Conservation (phyloP, 2,888 invertebrate genomes). For the Ectemnius cavifrons region DNA sequence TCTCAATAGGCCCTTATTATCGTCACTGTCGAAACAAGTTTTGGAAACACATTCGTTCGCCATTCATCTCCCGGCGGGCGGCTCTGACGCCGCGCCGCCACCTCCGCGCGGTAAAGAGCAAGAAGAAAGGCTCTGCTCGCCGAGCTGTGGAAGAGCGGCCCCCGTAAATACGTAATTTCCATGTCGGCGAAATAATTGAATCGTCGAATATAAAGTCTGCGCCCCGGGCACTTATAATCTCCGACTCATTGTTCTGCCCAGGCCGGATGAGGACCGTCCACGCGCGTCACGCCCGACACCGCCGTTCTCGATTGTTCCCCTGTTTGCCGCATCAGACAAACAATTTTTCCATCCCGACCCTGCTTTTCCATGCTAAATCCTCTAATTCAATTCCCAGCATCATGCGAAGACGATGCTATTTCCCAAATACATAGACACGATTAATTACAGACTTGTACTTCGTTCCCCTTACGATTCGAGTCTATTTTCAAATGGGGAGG, state of each 20-base stretch:
- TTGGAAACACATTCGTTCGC: conserved; percentile 55
- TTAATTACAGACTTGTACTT: conserved; percentile 42
- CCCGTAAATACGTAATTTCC: conserved; percentile 54
- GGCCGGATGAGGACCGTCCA: conserved; percentile 12
- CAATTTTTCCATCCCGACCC: background rate
- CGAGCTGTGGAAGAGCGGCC: conserved; percentile 31
- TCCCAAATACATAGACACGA: conserved; percentile 18
- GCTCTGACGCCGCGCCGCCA: conserved; percentile 25
- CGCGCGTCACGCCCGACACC: background rate
- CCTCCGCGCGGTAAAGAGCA: conserved; percentile 32
- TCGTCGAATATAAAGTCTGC: conserved; percentile 20
- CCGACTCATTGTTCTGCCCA: background rate
- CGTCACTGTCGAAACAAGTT: conserved; percentile 66
- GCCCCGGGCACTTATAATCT: conserved; percentile 6
- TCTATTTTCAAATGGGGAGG: conserved; percentile 56
- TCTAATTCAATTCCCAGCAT: background rate
- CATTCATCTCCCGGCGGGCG: conserved; percentile 47
- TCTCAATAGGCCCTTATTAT: conserved; percentile 67
- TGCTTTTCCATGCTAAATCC: background rate
- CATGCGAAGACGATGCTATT: background rate
- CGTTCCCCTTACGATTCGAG: conserved; percentile 31
- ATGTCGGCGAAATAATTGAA: conserved; percentile 53
- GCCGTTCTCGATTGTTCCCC: background rate
- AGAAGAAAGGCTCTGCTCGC: conserved; percentile 6
- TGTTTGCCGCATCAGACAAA: background rate